Conservation (phyloP, 2,888 invertebrate species). For the Ophioninae sp. region DNA sequence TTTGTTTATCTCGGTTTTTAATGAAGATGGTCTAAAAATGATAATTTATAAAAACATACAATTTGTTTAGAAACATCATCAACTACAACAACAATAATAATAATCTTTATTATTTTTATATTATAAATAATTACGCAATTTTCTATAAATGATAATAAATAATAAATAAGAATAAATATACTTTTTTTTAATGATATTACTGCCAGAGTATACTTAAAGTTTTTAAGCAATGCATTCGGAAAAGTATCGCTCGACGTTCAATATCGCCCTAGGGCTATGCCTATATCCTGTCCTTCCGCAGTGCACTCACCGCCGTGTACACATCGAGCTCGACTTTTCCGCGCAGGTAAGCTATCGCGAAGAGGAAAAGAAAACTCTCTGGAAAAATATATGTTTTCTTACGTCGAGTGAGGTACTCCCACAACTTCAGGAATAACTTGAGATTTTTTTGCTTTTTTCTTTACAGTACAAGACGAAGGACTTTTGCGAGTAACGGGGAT, state of each 20-base stretch:
- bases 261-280: not conserved
- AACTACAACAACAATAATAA: too few species aligned
- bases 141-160: too few species aligned
- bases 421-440: slow-evolving; percentile 36
- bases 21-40: too few species aligned
- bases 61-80: too few species aligned
- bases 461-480: slow-evolving; percentile 9
- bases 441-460: slow-evolving; percentile 14
- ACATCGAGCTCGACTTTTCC: slow-evolving; percentile 23
- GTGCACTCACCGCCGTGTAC: not conserved
- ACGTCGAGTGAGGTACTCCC: slow-evolving; percentile 15
- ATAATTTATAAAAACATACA: too few species aligned
- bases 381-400: slow-evolving; percentile 33
- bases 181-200: too few species aligned
- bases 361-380: slow-evolving; percentile 20
- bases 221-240: not conserved
- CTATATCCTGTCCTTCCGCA: slow-evolving; percentile 6
- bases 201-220: not conserved
- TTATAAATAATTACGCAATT: too few species aligned
- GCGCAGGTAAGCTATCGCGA: not conserved
- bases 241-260: not conserved
- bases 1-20: too few species aligned
- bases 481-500: slow-evolving; percentile 23
- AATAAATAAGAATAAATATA: too few species aligned
- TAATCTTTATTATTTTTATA: too few species aligned